Conservation (phyloP, 2,797 vertebrate genomes). For the Emys orbicularis region DNA sequence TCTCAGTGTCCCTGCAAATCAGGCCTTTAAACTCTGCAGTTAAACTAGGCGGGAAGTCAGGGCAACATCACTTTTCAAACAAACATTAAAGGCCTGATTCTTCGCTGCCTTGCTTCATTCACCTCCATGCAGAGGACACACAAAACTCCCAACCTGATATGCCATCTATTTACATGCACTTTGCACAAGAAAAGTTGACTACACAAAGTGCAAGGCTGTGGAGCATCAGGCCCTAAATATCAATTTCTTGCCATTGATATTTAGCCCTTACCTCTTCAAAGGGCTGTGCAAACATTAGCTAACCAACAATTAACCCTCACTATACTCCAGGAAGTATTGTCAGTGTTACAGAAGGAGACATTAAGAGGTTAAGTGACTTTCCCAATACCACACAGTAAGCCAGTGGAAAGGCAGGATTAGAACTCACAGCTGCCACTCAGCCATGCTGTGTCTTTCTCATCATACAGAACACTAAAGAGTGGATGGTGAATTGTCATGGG, state of each 20-base stretch:
- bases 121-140: not conserved
- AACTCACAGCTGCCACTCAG: not conserved
- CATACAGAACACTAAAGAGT: not conserved
- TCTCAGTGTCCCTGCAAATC: not conserved
- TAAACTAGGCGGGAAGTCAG: too few species aligned
- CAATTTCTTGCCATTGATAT: rapidly evolving
- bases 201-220: not conserved
- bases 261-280: rapidly evolving
- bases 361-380: not conserved
- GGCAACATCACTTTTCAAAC: not conserved
- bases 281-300: not conserved
- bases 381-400: not conserved
- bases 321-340: slow-evolving; percentile 7
- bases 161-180: rapidly evolving
- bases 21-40: not conserved
- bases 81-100: not conserved
- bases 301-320: slow-evolving; percentile 49
- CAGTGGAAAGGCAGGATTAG: not conserved
- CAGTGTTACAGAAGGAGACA: slow-evolving; percentile 31
- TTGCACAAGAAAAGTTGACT: not conserved
- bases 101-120: not conserved
- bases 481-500: not conserved
- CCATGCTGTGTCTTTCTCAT: not conserved
- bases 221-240: rapidly evolving
- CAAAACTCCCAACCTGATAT: not conserved